Conservation (phyloP, 2,888 invertebrate genomes). For the Cybosia mesomella region DNA sequence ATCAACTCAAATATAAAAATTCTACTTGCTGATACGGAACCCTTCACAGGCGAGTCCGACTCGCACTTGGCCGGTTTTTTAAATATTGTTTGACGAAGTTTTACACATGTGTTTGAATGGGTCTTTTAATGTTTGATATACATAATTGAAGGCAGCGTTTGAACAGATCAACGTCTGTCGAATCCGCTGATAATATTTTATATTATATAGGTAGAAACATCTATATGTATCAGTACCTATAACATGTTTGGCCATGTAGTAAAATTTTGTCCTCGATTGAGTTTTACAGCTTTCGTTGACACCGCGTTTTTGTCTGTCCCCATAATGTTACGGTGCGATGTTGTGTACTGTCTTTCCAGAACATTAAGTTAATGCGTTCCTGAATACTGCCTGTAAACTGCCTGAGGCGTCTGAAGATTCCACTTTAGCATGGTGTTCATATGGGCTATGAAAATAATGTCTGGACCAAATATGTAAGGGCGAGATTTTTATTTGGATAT, state of each 20-base stretch:
- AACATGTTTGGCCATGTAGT: conserved; percentile 7
- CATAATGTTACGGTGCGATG: conserved; percentile 15
- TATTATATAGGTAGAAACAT: too few species aligned
- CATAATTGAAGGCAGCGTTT: too few species aligned
- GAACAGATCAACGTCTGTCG: too few species aligned
- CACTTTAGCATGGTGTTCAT: conserved; percentile 25
- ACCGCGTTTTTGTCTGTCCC: conserved; percentile 21
- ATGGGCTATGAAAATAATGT: conserved; percentile 34
- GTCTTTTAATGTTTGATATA: too few species aligned
- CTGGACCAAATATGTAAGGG: conserved; percentile 20
- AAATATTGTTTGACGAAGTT: too few species aligned
- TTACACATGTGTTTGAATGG: too few species aligned
- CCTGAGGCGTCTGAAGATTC: conserved; percentile 28
- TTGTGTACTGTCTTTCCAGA: conserved; percentile 44
- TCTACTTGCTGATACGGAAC: too few species aligned
- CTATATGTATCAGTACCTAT: too few species aligned
- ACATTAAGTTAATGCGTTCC: conserved; percentile 44
- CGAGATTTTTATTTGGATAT: conserved; percentile 24
- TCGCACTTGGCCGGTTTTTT: too few species aligned
- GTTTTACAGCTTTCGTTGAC: conserved; percentile 40
- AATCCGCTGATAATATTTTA: too few species aligned
- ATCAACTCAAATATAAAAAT: too few species aligned
- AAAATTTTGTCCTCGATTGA: conserved; percentile 35
- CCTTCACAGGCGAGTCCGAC: too few species aligned
- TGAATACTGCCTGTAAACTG: conserved; percentile 37